Conservation (phyloP, 1,140 invertebrate genomes). For the Rhagoletis zephyria region DNA sequence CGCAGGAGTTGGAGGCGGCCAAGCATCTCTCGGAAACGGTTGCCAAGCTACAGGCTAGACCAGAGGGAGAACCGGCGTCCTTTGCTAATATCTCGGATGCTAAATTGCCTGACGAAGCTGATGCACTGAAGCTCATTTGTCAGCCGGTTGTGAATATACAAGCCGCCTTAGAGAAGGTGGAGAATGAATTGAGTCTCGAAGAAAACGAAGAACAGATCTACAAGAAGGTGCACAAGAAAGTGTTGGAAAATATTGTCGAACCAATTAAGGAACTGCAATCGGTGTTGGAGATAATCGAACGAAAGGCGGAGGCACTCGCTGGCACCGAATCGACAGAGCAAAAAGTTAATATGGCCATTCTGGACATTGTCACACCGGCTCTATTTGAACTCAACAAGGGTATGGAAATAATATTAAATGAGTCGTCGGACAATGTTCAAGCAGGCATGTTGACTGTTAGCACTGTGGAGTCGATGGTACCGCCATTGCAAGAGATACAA, state of each 20-base stretch:
- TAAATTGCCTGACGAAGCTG: constrained; percentile 73
- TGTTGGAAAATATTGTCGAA: constrained; percentile 74
- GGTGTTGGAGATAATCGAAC: constrained; percentile 73
- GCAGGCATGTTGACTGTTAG: constrained; percentile 70
- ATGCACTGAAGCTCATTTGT: constrained; percentile 69
- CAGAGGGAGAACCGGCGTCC: constrained; percentile 73
- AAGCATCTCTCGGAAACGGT: constrained; percentile 71
- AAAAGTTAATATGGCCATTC: constrained; percentile 74
- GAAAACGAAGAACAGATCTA: constrained; percentile 70
- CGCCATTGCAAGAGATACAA: constrained; percentile 75
- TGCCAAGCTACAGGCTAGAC: constrained; percentile 73
- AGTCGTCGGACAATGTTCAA: constrained; percentile 65
- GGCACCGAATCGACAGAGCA: constrained; percentile 74
- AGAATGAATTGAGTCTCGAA: constrained; percentile 72
- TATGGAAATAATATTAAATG: constrained; percentile 71
- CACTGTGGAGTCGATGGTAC: constrained; percentile 74
- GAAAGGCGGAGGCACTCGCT: constrained; percentile 71
- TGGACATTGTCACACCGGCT: constrained; percentile 75
- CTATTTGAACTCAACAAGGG: constrained; percentile 75
- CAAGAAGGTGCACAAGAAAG: constrained; percentile 71
- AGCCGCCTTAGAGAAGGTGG: constrained; percentile 72
- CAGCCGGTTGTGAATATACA: constrained; percentile 72
- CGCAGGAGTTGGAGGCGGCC: constrained; percentile 74
- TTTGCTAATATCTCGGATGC: constrained; percentile 75
- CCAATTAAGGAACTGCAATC: constrained; percentile 73